Evolutionary conservation across 2,113 vertebrate species (phyloP), one percentile per base, ranked within the genome.

Genomic region (Pandion haliaetus): DNA sequence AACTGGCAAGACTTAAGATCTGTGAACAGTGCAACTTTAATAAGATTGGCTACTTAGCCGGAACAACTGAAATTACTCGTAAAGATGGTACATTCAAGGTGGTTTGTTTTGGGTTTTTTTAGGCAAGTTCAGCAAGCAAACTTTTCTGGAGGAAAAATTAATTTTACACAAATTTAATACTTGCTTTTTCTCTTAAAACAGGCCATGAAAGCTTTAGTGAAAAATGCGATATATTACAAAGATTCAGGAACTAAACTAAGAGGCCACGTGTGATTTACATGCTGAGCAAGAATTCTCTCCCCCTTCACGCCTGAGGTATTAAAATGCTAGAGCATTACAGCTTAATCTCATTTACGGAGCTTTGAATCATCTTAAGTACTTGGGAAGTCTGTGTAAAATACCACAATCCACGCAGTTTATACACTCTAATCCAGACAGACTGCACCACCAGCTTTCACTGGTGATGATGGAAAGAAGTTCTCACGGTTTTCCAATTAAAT

Each of bases 321-420:
- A 95, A 96, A 96, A 95, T 44, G 74, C 86, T 92, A 82, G 78
- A 94, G 69, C 7, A 4, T 77, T 97, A 66, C 45, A 97, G 86
- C 65, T 95, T 95, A 97, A 95, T 98, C 95, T 95, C 95, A 97
- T 94, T 96, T 93, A 95, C 18, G 4, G 90, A 93, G 95, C 95
- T 95, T 86, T 97, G 96, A 97, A 97, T 96, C 95, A 95, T 97
- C 71, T 96, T 90, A 97, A 95, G 49, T 80, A 79, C 88, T 94
- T 97, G 90, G 78, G 85, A 96, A 96, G 81, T 57, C 92, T 97
- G 77, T 95, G 38, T 88, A 95, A 95, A 96, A 92, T 89, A 79
- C 84, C 83, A 91, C 84, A 90, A 93, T 94, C 90, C 93, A 84
- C 7, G 8, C 73, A 91, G 84, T 97, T 93, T 73, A 84, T 81